These are phyloP conservation scores for Falco columbarius DNA, from an alignment of 2,797 vertebrate species.

Conservation along the genomic window DNA sequence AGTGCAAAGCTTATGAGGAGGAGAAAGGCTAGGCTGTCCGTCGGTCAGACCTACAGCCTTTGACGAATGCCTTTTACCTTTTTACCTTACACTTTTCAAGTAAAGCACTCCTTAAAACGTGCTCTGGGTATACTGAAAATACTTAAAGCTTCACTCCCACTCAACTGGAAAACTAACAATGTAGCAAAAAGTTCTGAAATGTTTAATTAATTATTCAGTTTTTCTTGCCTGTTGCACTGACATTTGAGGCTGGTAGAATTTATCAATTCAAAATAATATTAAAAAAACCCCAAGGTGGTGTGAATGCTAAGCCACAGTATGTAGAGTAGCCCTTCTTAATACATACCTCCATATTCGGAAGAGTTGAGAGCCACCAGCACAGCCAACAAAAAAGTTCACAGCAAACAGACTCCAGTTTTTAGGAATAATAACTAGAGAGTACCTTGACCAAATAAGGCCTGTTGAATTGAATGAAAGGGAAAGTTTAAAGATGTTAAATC, in stretches of 20 bases:
- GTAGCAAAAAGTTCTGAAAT: neutral
- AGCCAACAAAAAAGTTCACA: constrained; percentile 95
- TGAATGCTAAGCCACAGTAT: neutral
- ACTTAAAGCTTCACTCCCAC: neutral
- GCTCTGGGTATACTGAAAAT: neutral
- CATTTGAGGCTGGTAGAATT: neutral
- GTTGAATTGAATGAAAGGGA: constrained; percentile 48
- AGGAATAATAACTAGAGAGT: constrained; percentile 97
- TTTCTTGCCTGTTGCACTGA: neutral
- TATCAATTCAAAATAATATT: neutral
- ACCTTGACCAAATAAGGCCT: constrained; percentile 98
- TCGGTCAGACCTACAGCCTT: neutral
- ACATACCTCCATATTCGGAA: constrained; percentile 93
- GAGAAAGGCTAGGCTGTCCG: neutral
- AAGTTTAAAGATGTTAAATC: neutral
- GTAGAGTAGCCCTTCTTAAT: neutral
- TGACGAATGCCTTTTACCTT: neutral
- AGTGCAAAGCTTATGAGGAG: neutral
- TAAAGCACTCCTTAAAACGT: neutral
- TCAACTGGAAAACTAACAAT: neutral
- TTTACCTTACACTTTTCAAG: too few species aligned
- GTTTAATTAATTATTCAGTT: neutral
- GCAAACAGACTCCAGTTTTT: constrained; percentile 98
- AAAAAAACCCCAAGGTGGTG: neutral
- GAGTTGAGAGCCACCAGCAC: constrained; percentile 90